phyloP scores from a whole-genome alignment of 2,888 invertebrate genomes.

The Heteromyza rotundicornis region DNA sequence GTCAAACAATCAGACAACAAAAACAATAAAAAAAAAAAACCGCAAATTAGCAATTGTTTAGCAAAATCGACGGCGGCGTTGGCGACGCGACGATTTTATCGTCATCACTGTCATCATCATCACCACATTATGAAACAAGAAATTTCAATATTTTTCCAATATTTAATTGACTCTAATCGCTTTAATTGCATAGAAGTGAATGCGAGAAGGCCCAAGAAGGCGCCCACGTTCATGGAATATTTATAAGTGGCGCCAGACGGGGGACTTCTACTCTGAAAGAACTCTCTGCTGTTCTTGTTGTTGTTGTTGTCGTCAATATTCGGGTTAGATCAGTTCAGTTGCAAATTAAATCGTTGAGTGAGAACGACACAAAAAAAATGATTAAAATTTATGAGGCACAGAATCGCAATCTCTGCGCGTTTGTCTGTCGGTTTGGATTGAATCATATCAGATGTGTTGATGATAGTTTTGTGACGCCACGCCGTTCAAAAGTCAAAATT shows the following conservation, averaged over 20 bases:
- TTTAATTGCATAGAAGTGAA: constrained; percentile 69
- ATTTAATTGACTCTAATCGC: constrained; percentile 19
- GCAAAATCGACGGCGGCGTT: too few relatives aligned
- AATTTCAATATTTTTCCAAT: constrained; percentile 11
- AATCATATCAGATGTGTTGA: too few relatives aligned
- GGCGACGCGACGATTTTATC: too few relatives aligned
- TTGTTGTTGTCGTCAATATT: constrained; percentile 93
- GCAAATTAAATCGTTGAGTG: not conserved
- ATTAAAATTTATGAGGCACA: constrained; percentile 3
- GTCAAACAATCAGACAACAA: too few relatives aligned
- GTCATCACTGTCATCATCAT: not conserved
- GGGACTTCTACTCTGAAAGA: constrained; percentile 93
- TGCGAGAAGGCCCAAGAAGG: constrained; percentile 91
- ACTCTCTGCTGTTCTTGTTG: constrained; percentile 87
- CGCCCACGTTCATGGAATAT: constrained; percentile 90
- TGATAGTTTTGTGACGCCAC: constrained; percentile 46
- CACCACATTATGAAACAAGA: too few relatives aligned
- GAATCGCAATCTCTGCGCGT: too few relatives aligned
- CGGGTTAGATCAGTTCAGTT: constrained; percentile 64
- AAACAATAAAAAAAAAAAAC: too few relatives aligned
- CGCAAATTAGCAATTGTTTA: too few relatives aligned
- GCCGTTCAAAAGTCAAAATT: too few relatives aligned
- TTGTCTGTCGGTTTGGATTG: constrained; percentile 1
- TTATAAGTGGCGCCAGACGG: constrained; percentile 97
- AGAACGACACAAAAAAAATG: not conserved